Evolutionary conservation across 2,888 invertebrate species (phyloP), one percentile per base, ranked within the genome.

Genomic region (Agrotis clavis): DNA sequence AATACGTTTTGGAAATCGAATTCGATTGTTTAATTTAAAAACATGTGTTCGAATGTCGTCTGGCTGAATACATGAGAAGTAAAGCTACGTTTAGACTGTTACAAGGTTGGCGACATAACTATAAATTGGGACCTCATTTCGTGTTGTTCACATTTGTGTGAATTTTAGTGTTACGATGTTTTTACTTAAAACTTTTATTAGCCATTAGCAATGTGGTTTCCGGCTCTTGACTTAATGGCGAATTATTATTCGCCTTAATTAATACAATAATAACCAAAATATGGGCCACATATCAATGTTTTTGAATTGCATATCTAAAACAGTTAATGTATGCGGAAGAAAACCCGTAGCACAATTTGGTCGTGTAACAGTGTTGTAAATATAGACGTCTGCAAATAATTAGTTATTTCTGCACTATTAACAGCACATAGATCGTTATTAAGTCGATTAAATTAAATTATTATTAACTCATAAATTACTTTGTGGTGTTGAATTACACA

Each of bases 341-440:
- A 74, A 72, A 57, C 67, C 61, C 47, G 51, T 48, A 64, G 59
- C 47, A 74, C 69, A 76, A 72, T 65, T 77, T 84, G 67, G 67
- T 75, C 62, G 68, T 67, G 73, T 81, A 84, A 84, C 84, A 72
- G 82, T 74, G 74, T 61, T 19, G 48, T 82, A 86, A 85, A 80
- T 85, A 85, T 85, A 86, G 83, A 80, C 65, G 77, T 77, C 79
- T 78, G 63, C 50, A 86, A 82, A 86, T 86, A 85, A 85, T 86
- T 84, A 73, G 79, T 76, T 84, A 82, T 82, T 86, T 85, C 77
- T 84, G 85, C 74, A 66, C 85, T 82, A 84, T 86, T 84, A 86
- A 82, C 75, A 64, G 57, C 35, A 59, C 68, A 77, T 74, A 74
- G 72, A 74, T 65, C 70, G 60, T 85, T 82, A 78, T 84, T 74